phyloP scores from a whole-genome alignment of 2,797 vertebrate species.

The Gadopsis marmoratus region DNA sequence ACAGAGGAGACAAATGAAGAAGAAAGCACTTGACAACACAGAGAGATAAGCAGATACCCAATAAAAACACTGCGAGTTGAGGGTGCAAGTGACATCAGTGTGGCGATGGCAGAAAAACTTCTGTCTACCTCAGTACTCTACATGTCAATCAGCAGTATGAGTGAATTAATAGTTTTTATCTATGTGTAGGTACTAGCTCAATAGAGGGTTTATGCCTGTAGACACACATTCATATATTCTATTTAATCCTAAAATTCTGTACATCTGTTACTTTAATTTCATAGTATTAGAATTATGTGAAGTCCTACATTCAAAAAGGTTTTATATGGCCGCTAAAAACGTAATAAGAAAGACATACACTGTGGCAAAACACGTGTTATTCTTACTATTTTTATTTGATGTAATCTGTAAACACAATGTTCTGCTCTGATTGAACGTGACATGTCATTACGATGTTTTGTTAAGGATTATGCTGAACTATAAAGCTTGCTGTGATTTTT shows the following conservation, averaged over 20 bases:
- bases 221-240: slow-evolving; percentile 55
- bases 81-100: not conserved
- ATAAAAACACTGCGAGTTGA: not conserved
- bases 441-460: slow-evolving; percentile 24
- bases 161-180: slow-evolving; percentile 52
- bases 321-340: slow-evolving; percentile 24
- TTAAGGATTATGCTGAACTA: slow-evolving; percentile 52
- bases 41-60: slow-evolving; percentile 4
- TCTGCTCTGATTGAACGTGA: slow-evolving; percentile 32
- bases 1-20: slow-evolving; percentile 31
- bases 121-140: slow-evolving; percentile 59
- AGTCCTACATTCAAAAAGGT: not conserved
- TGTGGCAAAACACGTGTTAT: slow-evolving; percentile 38
- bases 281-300: slow-evolving; percentile 25
- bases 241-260: slow-evolving; percentile 66
- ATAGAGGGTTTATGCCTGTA: slow-evolving; percentile 37
- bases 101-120: slow-evolving; percentile 40
- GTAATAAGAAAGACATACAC: slow-evolving; percentile 31
- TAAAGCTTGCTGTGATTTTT: slow-evolving; percentile 59
- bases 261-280: slow-evolving; percentile 27
- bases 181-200: slow-evolving; percentile 58
- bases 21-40: not conserved
- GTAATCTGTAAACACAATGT: slow-evolving; percentile 23
- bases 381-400: slow-evolving; percentile 31
- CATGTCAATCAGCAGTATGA: slow-evolving; percentile 56